Evolutionary conservation across 2,888 invertebrate genomes (phyloP).

Genomic region (Meteorus cinctellus): DNA sequence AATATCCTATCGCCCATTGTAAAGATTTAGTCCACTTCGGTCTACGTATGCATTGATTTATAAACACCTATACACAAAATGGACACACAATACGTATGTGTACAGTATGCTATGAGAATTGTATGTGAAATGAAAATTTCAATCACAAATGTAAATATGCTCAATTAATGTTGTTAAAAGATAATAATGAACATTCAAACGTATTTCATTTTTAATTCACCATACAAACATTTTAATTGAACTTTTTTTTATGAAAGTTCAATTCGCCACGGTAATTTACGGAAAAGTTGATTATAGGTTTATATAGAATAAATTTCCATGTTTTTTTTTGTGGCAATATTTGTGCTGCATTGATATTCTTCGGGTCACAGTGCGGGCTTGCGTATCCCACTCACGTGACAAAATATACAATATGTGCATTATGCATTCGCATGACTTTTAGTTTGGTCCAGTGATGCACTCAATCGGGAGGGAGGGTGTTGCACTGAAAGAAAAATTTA

Average conservation of each 20-base stretch:
- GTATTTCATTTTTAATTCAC: too few relatives aligned
- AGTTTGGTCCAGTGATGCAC: neutral
- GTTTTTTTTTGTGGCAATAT: slow-evolving; percentile 1
- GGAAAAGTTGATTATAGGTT: neutral
- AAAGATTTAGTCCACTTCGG: neutral
- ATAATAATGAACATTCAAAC: too few relatives aligned
- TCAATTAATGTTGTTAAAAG: too few relatives aligned
- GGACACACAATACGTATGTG: too few relatives aligned
- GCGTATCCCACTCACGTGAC: slow-evolving; percentile 35
- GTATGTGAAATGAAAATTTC: too few relatives aligned
- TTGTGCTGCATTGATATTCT: slow-evolving; percentile 34
- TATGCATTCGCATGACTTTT: slow-evolving; percentile 50
- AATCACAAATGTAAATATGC: too few relatives aligned
- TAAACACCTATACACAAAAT: neutral
- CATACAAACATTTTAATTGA: too few relatives aligned
- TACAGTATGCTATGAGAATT: too few relatives aligned
- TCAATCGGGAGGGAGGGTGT: slow-evolving; percentile 7
- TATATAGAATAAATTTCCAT: slow-evolving; percentile 14
- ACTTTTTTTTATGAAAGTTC: too few relatives aligned
- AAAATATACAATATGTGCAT: slow-evolving; percentile 53
- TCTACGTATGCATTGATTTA: neutral
- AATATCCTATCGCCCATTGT: neutral
- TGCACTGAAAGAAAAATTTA: neutral
- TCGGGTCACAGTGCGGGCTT: slow-evolving; percentile 21
- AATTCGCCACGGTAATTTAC: too few relatives aligned